These are phyloP conservation scores for Scatophagus argus DNA, from an alignment of 2,113 vertebrate species.

Conservation along the genomic window DNA sequence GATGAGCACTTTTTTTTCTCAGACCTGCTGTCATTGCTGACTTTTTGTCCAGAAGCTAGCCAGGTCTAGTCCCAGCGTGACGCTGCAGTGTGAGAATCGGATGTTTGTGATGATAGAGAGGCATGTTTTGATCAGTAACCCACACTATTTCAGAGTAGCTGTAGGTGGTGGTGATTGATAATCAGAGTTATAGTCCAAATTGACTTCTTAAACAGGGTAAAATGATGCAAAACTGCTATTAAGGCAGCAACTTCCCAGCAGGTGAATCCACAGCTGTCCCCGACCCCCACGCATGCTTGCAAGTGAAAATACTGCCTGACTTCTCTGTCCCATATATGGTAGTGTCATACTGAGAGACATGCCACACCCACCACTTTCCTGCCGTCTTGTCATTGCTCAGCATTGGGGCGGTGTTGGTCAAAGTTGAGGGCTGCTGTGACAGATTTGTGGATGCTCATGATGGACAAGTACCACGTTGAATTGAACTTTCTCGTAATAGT, in stretches of 20 bases:
- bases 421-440: slow-evolving; percentile 55
- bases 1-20: slow-evolving; percentile 14
- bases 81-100: background rate
- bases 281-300: background rate
- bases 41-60: background rate
- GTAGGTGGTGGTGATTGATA: background rate
- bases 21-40: background rate
- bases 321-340: slow-evolving; percentile 76
- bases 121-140: background rate
- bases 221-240: background rate
- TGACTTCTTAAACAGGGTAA: background rate
- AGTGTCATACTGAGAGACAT: slow-evolving; percentile 48
- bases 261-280: slow-evolving; percentile 40
- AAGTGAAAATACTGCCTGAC: background rate
- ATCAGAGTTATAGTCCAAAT: background rate
- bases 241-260: slow-evolving; percentile 42
- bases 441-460: slow-evolving; percentile 58
- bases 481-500: slow-evolving; percentile 13
- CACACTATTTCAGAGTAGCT: background rate
- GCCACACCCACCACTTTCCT: slow-evolving; percentile 35
- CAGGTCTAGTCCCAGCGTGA: background rate
- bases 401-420: background rate
- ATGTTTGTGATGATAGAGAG: background rate
- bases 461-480: slow-evolving; percentile 60
- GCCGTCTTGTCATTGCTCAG: slow-evolving; percentile 1